These are phyloP conservation scores for Ciconia stormi DNA, from an alignment of 2,113 vertebrate species.

Conservation along the genomic window DNA sequence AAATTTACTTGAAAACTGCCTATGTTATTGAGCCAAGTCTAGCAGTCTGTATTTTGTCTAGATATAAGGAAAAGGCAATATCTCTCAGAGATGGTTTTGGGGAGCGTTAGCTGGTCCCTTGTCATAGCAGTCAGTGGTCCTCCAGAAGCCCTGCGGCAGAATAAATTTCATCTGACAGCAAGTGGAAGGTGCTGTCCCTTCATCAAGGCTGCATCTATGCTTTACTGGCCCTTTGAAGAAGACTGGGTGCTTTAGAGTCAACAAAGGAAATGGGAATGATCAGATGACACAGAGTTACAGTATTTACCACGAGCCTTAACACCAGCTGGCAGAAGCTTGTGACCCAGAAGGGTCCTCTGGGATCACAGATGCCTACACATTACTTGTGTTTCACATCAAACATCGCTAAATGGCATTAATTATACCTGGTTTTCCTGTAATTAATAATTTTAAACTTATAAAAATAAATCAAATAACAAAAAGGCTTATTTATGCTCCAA, in stretches of 20 bases:
- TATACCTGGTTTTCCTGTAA: not conserved
- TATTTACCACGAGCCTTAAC: not conserved
- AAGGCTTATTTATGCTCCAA: not conserved
- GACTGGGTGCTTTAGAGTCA: not conserved
- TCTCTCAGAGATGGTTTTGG: not conserved
- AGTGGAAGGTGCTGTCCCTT: not conserved
- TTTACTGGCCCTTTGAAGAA: not conserved
- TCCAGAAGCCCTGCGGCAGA: not conserved
- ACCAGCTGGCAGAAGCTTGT: not conserved
- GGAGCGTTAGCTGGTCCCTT: not conserved
- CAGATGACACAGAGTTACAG: not conserved
- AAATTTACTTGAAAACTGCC: not conserved
- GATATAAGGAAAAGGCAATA: not conserved
- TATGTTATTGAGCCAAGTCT: not conserved
- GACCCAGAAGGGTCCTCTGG: not conserved
- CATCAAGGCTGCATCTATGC: not conserved
- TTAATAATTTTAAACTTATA: not conserved
- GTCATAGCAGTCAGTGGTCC: not conserved
- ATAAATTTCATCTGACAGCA: not conserved
- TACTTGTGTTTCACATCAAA: not conserved
- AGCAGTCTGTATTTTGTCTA: not conserved
- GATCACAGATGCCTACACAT: not conserved
- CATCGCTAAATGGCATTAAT: not conserved
- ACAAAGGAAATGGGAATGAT: not conserved
- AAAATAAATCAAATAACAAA: not conserved